A percentile compares a stretch with the other conserved stretches of the same genome.
Conservation (phyloP, 1,140 invertebrate genomes). For the Hycleus cichorii region DNA sequence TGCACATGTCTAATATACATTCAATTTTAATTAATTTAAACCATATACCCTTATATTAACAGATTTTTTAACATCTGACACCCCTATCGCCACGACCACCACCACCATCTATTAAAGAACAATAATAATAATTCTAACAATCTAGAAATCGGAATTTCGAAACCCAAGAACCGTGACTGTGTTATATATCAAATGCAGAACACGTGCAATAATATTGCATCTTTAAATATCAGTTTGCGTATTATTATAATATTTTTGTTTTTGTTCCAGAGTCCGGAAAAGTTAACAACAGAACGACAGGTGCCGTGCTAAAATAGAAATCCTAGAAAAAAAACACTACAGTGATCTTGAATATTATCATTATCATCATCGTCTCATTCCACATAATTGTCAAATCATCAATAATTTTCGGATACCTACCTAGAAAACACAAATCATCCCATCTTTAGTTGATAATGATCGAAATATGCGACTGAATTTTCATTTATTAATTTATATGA, state of each 20-base stretch:
- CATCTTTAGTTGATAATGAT: slow-evolving; percentile 6
- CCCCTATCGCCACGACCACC: no score
- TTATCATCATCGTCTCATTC: slow-evolving; percentile 25
- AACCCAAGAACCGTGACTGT: slow-evolving; percentile 19
- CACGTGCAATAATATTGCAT: slow-evolving; percentile 5
- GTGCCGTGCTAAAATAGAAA: slow-evolving; percentile 28
- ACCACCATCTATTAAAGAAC: no score
- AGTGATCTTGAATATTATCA: not conserved
- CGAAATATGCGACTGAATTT: slow-evolving; percentile 19
- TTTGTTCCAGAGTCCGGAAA: slow-evolving; percentile 39
- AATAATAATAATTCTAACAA: slow-evolving; percentile 17
- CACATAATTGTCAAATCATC: slow-evolving; percentile 1
- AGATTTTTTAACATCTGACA: no score
- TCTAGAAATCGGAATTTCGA: slow-evolving; percentile 15
- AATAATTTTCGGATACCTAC: not conserved
- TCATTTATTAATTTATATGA: slow-evolving; percentile 18
- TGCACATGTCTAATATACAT: no score
- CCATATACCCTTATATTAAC: no score
- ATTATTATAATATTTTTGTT: slow-evolving; percentile 10
- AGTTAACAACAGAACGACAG: slow-evolving; percentile 34
- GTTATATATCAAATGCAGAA: slow-evolving; percentile 6
- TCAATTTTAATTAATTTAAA: no score
- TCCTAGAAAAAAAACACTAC: not conserved
- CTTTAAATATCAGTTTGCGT: no score
- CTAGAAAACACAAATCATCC: not conserved